phyloP scores from a whole-genome alignment of 2,797 vertebrate species.

The Typhlichthys subterraneus region DNA sequence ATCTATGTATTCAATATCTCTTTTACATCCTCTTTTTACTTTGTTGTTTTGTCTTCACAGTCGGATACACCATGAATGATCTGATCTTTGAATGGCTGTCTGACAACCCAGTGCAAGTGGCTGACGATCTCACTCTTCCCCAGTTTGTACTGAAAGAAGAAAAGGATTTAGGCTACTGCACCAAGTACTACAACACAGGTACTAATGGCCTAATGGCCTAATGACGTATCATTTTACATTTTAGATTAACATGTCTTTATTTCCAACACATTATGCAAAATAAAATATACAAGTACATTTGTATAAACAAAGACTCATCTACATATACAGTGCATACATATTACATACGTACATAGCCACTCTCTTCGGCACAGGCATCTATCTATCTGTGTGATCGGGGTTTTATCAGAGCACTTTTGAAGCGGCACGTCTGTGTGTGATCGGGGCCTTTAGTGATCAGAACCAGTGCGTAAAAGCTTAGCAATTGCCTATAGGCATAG shows the following conservation, averaged over 20 bases:
- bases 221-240: background rate
- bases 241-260: background rate
- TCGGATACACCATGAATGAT: constrained; percentile 97
- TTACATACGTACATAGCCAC: too few relatives aligned
- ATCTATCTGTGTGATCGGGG: too few relatives aligned
- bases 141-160: constrained; percentile 93
- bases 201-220: constrained; percentile 37
- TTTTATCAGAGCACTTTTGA: too few relatives aligned
- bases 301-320: too few relatives aligned
- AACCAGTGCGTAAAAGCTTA: too few relatives aligned
- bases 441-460: too few relatives aligned
- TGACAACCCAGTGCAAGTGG: constrained; percentile 90
- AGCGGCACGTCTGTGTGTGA: too few relatives aligned
- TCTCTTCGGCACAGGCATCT: too few relatives aligned
- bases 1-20: constrained; percentile 7
- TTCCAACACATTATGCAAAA: too few relatives aligned
- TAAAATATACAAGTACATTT: too few relatives aligned
- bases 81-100: constrained; percentile 93
- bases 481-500: too few relatives aligned
- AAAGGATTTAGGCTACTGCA: constrained; percentile 92
- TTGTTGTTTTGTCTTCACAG: constrained; percentile 65
- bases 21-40: constrained; percentile 15
- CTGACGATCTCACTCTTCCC: constrained; percentile 90
- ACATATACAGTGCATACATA: too few relatives aligned
- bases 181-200: constrained; percentile 96